Conservation (phyloP, 2,888 invertebrate species). For the Heteromyza rotundicornis region DNA sequence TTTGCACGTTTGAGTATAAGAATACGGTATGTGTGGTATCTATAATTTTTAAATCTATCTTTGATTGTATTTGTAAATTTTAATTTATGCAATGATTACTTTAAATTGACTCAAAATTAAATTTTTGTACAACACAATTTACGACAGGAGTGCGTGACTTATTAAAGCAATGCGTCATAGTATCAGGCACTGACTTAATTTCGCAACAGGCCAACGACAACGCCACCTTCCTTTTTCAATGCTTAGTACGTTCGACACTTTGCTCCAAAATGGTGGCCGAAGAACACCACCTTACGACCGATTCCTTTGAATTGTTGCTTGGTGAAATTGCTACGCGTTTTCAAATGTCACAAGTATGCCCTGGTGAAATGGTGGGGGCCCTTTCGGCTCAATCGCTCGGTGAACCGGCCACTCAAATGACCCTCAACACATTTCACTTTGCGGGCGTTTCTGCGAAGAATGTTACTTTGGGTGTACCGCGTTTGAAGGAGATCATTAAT, state of each 20-base stretch:
- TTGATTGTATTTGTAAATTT: not conserved
- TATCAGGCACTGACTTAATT: conserved; percentile 89
- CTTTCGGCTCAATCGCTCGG: conserved; percentile 67
- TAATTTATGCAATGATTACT: too few relatives aligned
- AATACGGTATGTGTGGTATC: too few relatives aligned
- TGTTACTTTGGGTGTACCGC: conserved; percentile 96
- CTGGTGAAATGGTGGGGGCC: conserved; percentile 99
- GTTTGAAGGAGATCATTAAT: conserved; percentile 94
- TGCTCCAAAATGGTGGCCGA: conserved; percentile 94
- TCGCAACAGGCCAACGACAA: conserved; percentile 95
- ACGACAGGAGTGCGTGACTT: conserved; percentile 78
- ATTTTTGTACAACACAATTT: too few relatives aligned
- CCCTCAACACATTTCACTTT: conserved; percentile 40
- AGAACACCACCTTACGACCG: conserved; percentile 86
- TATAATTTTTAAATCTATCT: not conserved
- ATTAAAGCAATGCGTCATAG: conserved; percentile 84
- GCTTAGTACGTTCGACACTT: conserved; percentile 86
- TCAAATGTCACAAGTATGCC: conserved; percentile 88
- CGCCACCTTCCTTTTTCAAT: conserved; percentile 93
- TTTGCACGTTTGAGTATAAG: too few relatives aligned
- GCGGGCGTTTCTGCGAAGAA: conserved; percentile 93
- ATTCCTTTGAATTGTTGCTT: conserved; percentile 97
- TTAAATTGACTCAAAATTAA: too few relatives aligned
- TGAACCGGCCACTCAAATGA: conserved; percentile 42
- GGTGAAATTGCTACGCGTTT: conserved; percentile 97